phyloP scores from a whole-genome alignment of 2,888 invertebrate genomes.

The Yponomeuta sedellus region DNA sequence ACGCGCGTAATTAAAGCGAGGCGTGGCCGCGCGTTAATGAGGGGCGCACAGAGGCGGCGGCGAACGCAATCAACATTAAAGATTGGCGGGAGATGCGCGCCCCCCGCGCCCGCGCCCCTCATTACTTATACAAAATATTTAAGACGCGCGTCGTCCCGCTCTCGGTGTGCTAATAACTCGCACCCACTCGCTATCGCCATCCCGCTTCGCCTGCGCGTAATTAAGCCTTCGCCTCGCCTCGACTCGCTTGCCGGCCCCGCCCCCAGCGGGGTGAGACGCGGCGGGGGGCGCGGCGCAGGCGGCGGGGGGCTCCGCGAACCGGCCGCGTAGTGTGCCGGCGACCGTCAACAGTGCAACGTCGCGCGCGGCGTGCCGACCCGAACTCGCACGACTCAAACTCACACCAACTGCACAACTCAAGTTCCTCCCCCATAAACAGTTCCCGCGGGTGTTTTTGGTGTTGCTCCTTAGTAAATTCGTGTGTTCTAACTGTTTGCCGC shows the following conservation, averaged over 20 bases:
- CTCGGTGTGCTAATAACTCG: slow-evolving; percentile 81
- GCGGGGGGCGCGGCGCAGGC: slow-evolving; percentile 19
- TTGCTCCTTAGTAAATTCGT: slow-evolving; percentile 43
- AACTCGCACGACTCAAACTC: slow-evolving; percentile 46
- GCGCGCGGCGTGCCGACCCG: slow-evolving; percentile 53
- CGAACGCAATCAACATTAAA: slow-evolving; percentile 74
- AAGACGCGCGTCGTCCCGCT: slow-evolving; percentile 77
- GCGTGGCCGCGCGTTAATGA: slow-evolving; percentile 73
- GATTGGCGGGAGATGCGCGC: slow-evolving; percentile 75
- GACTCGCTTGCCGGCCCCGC: slow-evolving; percentile 63
- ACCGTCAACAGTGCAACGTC: slow-evolving; percentile 66
- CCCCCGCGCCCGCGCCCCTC: slow-evolving; percentile 73
- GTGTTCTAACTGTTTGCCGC: slow-evolving; percentile 62
- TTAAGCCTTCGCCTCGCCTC: slow-evolving; percentile 73
- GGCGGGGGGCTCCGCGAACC: slow-evolving; percentile 41
- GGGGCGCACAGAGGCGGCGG: slow-evolving; percentile 70
- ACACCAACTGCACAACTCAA: slow-evolving; percentile 60
- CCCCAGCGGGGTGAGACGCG: slow-evolving; percentile 37
- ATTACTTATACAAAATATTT: slow-evolving; percentile 78
- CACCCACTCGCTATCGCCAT: slow-evolving; percentile 74
- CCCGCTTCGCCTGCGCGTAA: slow-evolving; percentile 71
- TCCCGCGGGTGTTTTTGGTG: slow-evolving; percentile 66
- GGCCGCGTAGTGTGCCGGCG: slow-evolving; percentile 72
- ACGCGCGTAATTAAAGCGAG: slow-evolving; percentile 69
- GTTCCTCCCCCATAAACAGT: slow-evolving; percentile 63